Percentiles rank a stretch among this genome's conserved stretches.
phyloP scores from a whole-genome alignment of 2,113 vertebrate genomes.

The Marcusenius ussheri region DNA sequence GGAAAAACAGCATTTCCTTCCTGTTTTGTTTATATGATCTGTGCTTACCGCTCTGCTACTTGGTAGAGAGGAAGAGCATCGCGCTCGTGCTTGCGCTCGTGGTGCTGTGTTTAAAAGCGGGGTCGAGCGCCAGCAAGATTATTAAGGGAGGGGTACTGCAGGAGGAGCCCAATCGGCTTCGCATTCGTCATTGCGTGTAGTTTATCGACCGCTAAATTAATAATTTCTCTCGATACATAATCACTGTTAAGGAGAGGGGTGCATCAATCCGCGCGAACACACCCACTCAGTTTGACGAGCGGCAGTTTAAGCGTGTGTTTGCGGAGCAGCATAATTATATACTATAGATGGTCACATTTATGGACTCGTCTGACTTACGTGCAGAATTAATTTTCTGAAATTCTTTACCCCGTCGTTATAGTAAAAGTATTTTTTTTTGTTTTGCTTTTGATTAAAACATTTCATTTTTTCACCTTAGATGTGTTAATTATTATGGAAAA shows the following conservation, averaged over 20 bases:
- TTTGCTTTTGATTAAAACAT: not conserved
- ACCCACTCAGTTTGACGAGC: not conserved
- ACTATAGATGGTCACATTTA: not conserved
- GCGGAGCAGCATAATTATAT: not conserved
- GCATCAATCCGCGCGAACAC: constrained; percentile 52
- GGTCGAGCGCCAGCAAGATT: constrained; percentile 79
- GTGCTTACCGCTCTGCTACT: constrained; percentile 52
- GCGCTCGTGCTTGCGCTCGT: constrained; percentile 62
- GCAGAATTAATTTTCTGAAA: not conserved
- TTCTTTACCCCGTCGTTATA: not conserved
- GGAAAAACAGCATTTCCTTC: constrained; percentile 44
- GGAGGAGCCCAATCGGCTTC: constrained; percentile 82
- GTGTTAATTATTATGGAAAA: not conserved
- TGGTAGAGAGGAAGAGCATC: constrained; percentile 50
- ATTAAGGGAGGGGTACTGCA: constrained; percentile 86
- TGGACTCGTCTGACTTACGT: not conserved
- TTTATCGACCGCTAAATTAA: constrained; percentile 78
- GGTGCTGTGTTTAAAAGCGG: constrained; percentile 80
- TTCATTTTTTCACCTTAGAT: not conserved
- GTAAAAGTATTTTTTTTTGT: not conserved
- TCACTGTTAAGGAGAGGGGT: constrained; percentile 61
- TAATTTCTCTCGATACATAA: constrained; percentile 67
- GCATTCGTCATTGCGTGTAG: constrained; percentile 75
- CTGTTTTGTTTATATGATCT: constrained; percentile 51
- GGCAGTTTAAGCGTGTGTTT: not conserved